Evolutionary conservation across 2,113 vertebrate genomes (phyloP).

Genomic region (Uropsilus gracilis): DNA sequence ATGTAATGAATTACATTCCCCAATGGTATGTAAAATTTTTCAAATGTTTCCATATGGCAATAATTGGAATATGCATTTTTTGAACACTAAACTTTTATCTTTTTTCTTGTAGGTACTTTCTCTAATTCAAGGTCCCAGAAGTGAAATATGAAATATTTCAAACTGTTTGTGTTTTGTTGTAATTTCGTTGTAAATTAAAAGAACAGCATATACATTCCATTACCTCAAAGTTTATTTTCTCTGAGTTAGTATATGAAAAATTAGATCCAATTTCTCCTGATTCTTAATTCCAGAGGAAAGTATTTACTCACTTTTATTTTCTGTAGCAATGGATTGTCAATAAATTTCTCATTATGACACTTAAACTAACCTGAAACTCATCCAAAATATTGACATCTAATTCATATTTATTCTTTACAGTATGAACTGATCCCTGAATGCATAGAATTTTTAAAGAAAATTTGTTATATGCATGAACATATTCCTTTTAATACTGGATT

Average conservation of each 20-base stretch:
- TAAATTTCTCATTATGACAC: not conserved
- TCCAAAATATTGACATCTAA: not conserved
- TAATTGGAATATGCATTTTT: not conserved
- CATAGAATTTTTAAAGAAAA: not conserved
- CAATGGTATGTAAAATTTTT: conserved; percentile 34
- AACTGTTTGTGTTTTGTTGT: not conserved
- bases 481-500: not conserved
- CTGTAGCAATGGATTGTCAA: not conserved
- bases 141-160: not conserved
- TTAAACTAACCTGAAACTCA: not conserved
- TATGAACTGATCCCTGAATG: not conserved
- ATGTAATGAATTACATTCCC: conserved; percentile 4
- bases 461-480: not conserved
- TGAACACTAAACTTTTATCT: not conserved
- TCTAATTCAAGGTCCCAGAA: not conserved
- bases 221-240: not conserved
- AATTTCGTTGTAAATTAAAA: conserved; percentile 30
- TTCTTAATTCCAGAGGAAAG: not conserved
- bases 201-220: not conserved
- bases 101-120: not conserved
- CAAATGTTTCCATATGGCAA: not conserved
- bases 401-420: not conserved
- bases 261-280: not conserved
- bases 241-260: not conserved
- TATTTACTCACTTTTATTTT: conserved; percentile 24